Base-by-base conservation (phyloP, 2,113 vertebrate species). In the Mesitornis unicolor region DNA sequence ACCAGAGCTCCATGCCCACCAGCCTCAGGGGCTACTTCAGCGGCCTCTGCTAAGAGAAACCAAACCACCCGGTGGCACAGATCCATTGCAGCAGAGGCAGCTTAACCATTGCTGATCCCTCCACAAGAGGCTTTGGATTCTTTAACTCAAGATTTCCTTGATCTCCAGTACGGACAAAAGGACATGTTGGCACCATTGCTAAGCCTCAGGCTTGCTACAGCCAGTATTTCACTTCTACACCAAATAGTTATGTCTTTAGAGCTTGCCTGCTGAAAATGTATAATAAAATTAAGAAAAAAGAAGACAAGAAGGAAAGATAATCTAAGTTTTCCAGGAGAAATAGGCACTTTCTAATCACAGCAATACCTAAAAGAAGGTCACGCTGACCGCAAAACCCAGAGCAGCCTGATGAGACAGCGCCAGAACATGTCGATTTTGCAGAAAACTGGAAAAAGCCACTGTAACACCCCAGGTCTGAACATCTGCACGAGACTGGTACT, bases 341-440 rank as follows among this genome's bases (percentile, higher is more conserved):
- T 0, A 64, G 47, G 13, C 19, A 17, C 8, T 45, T 75, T 56
- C 53, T 20, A 64, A 71, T 25, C 10, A 10, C 7, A 59, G 12
- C 61, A 71, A n/a, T 19, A 68, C 35, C 76, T 63, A 47, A 16
- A 31, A 43, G 87, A 85, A 87, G 70, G 47, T 79, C 83, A 67
- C 6, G 6, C 3, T 5, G 17, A 59, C 56, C 1, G 1, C 48
- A 33, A 47, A 47, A 71, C 20, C 29, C 16, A 8, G 19, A 51
- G 42, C 51, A 53, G 36, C 0, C 3, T 1, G 6, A 29, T 17
- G 31, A 56, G 56, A 48, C 24, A 33, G 51, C 0, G 0, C 22
- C 50, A 22, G 43, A 45, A 24, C 22, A 35, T 1, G 7, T 14
- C 0, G 9, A 9, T 48, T 74, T 15, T 40, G 31, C 26, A 87